Evolutionary conservation across 2,888 invertebrate species (phyloP).

Genomic region (Heteropelma amictum): DNA sequence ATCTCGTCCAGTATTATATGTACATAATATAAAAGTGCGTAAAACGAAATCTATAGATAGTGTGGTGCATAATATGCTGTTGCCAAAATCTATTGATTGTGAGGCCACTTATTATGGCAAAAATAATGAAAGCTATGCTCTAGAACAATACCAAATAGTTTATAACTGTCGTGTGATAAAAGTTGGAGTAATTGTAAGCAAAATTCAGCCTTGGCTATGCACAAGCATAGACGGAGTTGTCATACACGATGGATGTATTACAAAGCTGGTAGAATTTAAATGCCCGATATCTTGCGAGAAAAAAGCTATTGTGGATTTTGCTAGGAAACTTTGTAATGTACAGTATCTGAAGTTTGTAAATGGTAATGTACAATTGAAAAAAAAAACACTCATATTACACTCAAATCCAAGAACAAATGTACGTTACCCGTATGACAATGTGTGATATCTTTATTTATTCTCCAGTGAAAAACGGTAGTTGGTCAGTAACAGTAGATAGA

Average conservation of each 20-base stretch:
- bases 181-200: conserved; percentile 38
- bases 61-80: conserved; percentile 36
- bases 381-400: conserved; percentile 18
- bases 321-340: conserved; percentile 24
- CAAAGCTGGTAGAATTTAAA: conserved; percentile 43
- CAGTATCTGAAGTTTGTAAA: conserved; percentile 19
- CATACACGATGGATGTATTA: conserved; percentile 32
- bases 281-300: conserved; percentile 39
- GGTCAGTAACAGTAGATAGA: conserved; percentile 9
- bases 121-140: conserved; percentile 15
- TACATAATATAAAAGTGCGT: conserved; percentile 46
- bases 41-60: conserved; percentile 31
- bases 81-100: conserved; percentile 28
- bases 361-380: not conserved
- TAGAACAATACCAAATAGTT: conserved; percentile 27
- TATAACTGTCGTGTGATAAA: conserved; percentile 16
- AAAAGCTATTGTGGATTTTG: conserved; percentile 36
- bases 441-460: conserved; percentile 43
- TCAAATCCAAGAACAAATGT: conserved; percentile 43
- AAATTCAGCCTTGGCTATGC: conserved; percentile 40
- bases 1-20: conserved; percentile 33
- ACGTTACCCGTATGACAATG: conserved; percentile 9
- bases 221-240: conserved; percentile 47
- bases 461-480: conserved; percentile 26
- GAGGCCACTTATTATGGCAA: conserved; percentile 28